Base-by-base conservation (phyloP, 2,888 invertebrate genomes). In the Sycophila texana region DNA sequence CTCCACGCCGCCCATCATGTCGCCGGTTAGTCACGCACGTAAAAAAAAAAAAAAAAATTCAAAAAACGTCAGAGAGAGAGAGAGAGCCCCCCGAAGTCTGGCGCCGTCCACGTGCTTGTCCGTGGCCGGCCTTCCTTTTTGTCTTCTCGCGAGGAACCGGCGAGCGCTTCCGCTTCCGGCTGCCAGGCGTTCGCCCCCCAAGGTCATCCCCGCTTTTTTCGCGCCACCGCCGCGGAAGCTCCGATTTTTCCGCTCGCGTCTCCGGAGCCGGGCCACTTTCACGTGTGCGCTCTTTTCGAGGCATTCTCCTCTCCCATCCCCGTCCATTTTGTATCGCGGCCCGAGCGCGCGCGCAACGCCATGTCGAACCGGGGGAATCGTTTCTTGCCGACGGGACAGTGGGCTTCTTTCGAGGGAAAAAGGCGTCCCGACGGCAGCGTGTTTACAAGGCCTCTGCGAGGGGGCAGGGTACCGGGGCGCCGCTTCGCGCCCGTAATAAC, bases 1-100 rank as follows among this genome's bases (percentile, higher is more conserved):
- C 82, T 88, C 90, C 84, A 88, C 89, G 85, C 88, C 88, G 86
- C 86, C 89, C 85, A 86, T 90, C 85, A 88, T 89, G 87, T 88
- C 89, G 86, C 87, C 89, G 89, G 90, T 90, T 86, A 83, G 82
- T 74, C 79, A 18, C 30, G n/a, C 13, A 26, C 7, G 14, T 30
- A 39, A 12, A 13, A 5, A 53, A 53, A 12, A 5, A 16, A 16
- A 4, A 13, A n/a, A n/a, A n/a, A n/a, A n/a, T n/a, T n/a, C n/a
- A n/a, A n/a, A n/a, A n/a, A n/a, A n/a, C n/a, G n/a, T n/a, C n/a
- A n/a, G n/a, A n/a, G n/a, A n/a, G n/a, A n/a, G n/a, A n/a, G n/a
- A n/a, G n/a, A n/a, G n/a, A n/a, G n/a, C n/a, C n/a, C n/a, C 14
- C n/a, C 53, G 53, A 53, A 16, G 5, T 14, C 53, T 14, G 14